Percentiles rank a stretch among this genome's conserved stretches.
Evolutionary conservation across 2,888 invertebrate species (phyloP).

Genomic region (Syritta pipiens): DNA sequence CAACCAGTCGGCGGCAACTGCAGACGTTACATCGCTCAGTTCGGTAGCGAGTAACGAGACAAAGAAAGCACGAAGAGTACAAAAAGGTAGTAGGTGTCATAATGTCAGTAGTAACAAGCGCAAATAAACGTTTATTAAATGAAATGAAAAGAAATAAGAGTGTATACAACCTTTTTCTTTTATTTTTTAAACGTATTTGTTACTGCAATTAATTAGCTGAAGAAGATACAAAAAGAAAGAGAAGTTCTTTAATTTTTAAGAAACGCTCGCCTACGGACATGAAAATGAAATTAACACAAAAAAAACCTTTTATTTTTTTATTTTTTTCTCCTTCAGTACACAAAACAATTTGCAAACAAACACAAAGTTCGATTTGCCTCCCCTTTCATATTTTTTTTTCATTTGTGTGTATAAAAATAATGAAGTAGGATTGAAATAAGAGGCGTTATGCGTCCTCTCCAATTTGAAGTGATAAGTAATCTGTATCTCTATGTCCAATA

Average conservation of each 20-base stretch:
- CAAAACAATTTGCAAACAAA: conserved; percentile 11
- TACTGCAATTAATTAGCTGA: conserved; percentile 28
- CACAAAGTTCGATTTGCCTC: conserved; percentile 14
- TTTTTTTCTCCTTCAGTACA: conserved; percentile 1
- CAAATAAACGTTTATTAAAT: conserved; percentile 70
- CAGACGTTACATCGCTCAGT: conserved; percentile 71
- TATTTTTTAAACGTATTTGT: conserved; percentile 35
- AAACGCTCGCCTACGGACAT: conserved; percentile 1
- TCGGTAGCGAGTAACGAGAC: conserved; percentile 73
- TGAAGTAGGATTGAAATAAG: conserved; percentile 17
- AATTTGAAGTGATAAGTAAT: conserved; percentile 46
- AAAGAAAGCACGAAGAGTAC: conserved; percentile 80
- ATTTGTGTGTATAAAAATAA: conserved; percentile 36
- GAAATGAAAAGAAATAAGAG: conserved; percentile 21
- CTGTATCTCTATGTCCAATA: conserved; percentile 60
- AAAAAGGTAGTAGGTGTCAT: conserved; percentile 79
- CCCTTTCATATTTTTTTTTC: neutral
- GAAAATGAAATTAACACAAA: conserved; percentile 20
- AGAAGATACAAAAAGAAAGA: no score
- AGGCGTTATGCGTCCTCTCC: conserved; percentile 9
- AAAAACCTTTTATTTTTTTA: conserved; percentile 11
- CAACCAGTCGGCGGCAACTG: conserved; percentile 44
- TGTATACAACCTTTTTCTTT: conserved; percentile 36
- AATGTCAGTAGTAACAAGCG: conserved; percentile 78
- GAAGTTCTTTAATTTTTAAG: conserved; percentile 21